phyloP scores from a whole-genome alignment of 2,113 vertebrate species.

The Elephas maximus region DNA sequence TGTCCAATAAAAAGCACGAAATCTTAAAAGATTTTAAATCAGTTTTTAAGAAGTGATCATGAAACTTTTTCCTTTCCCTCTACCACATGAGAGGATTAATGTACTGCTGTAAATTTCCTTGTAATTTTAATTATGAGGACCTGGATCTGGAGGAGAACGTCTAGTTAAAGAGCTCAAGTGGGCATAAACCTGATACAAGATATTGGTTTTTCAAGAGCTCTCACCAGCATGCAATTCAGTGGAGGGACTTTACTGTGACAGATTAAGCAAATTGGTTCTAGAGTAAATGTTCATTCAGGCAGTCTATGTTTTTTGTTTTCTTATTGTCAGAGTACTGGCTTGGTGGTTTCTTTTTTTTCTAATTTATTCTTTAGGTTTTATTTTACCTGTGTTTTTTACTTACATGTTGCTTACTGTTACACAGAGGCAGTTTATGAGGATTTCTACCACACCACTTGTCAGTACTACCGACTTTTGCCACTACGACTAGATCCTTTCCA shows the following conservation, averaged over 20 bases:
- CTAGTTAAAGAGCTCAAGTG: slow-evolving; percentile 47
- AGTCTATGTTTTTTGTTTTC: slow-evolving; percentile 8
- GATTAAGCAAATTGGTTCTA: not conserved
- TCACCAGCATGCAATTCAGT: not conserved
- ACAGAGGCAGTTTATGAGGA: not conserved
- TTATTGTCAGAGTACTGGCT: slow-evolving; percentile 19
- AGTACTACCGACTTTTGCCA: not conserved
- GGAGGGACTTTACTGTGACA: not conserved
- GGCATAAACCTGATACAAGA: not conserved
- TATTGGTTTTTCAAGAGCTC: not conserved
- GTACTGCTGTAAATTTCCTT: slow-evolving; percentile 58
- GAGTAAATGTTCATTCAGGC: not conserved
- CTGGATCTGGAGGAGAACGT: not conserved
- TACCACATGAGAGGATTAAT: slow-evolving; percentile 60
- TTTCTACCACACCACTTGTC: not conserved
- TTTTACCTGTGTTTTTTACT: slow-evolving; percentile 18
- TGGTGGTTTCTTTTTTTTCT: not conserved
- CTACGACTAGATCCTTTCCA: not conserved
- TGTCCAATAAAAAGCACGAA: slow-evolving; percentile 65
- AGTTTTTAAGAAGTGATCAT: slow-evolving; percentile 52
- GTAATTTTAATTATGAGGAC: slow-evolving; percentile 60
- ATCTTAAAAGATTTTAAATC: slow-evolving; percentile 67
- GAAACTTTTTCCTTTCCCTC: slow-evolving; percentile 24
- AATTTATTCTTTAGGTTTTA: not conserved
- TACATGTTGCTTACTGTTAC: not conserved